Base-by-base conservation (phyloP, 2,113 vertebrate species). In the Parus major region DNA sequence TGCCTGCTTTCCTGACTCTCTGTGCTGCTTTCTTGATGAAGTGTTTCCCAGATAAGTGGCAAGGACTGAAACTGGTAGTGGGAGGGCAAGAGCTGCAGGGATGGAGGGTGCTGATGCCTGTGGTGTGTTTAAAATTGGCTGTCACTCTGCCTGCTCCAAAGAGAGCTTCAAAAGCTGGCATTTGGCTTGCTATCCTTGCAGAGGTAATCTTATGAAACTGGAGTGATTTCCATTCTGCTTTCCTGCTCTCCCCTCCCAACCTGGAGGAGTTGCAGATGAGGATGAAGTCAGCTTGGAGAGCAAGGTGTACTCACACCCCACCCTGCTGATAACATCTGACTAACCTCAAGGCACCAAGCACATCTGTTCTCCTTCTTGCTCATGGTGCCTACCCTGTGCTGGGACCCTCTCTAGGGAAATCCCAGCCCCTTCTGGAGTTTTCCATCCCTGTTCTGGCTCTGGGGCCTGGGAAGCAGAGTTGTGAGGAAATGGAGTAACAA, bases 241-340 rank as follows among this genome's bases (percentile, higher is more conserved):
- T 86, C 63, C 29, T 86, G 52, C 33, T 88, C 56, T 88, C 78
- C 49, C 81, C 90, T 95, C 93, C 95, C 90, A 89, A 16, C 68
- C 72, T 87, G 84, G 86, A 92, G 95, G 94, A 95, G 95, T 71
- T 2, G 39, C 72, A 91, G 93, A 90, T 88, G 88, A 79, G 31
- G 83, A 94, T 96, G 93, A 93, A 94, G 90, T 96, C 93, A 92
- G 93, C 91, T 33, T 75, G 73, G 81, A 95, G 72, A 95, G 90
- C 81, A 84, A 96, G 93, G 95, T 95, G 90, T 92, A 79, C 47
- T 83, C 28, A 2, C 68, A 92, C 90, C 79, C 82, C 66, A 66
- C 83, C 88, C 89, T 2, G 10, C 33, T 0, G 84, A 92, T 96
- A 94, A 42, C 44, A 94, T 94, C 96, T 82, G 69, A 49, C 53